Conservation (phyloP, 2,888 invertebrate species). For the Uropetala carovei region DNA sequence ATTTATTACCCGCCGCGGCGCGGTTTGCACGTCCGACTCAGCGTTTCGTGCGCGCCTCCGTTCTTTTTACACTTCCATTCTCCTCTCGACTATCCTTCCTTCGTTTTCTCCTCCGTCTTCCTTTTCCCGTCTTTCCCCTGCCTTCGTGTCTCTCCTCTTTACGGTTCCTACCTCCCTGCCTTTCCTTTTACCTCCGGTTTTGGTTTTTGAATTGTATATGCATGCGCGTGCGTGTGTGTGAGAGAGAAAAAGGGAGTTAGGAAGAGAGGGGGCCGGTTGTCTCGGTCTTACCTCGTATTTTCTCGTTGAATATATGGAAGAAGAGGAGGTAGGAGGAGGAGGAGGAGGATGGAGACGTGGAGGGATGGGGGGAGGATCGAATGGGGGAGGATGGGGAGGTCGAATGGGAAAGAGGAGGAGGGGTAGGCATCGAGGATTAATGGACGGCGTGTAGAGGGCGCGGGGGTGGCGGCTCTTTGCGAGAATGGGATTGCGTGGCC, state of each 20-base stretch:
- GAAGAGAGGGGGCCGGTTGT: not conserved
- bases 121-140: not conserved
- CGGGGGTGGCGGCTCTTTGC: not conserved
- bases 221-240: not conserved
- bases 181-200: not conserved
- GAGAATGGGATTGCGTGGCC: constrained; percentile 28
- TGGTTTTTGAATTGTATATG: not conserved
- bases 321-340: not conserved
- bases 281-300: constrained; percentile 1
- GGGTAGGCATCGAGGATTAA: not conserved
- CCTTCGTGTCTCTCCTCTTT: not conserved
- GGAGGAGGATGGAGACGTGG: not conserved
- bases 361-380: not conserved
- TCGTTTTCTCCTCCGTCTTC: not conserved
- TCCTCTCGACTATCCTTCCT: not conserved
- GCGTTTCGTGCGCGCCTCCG: too few relatives aligned
- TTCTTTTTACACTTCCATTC: too few relatives aligned
- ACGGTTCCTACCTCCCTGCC: not conserved
- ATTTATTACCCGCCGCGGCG: too few relatives aligned
- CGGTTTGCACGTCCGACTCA: too few relatives aligned
- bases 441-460: constrained; percentile 6
- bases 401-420: not conserved
- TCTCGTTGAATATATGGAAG: not conserved
- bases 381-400: not conserved
- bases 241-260: not conserved